These are phyloP conservation scores for Eupithecia pulchellata DNA, from an alignment of 2,888 invertebrate species.

Conservation along the genomic window DNA sequence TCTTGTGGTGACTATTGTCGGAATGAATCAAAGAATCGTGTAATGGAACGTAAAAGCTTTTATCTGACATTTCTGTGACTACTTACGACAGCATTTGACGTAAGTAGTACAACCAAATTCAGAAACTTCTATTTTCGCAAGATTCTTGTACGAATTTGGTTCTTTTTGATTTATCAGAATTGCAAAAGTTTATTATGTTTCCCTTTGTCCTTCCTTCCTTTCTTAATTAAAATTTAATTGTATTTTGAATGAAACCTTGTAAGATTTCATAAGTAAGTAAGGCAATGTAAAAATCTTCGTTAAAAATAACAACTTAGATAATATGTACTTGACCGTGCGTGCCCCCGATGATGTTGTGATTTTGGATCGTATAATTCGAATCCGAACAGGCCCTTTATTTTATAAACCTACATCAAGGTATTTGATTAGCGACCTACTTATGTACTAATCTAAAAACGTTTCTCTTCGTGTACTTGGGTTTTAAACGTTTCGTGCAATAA, in stretches of 20 bases:
- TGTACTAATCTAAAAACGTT: constrained; percentile 23
- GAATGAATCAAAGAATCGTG: neutral
- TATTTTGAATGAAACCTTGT: neutral
- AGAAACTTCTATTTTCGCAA: neutral
- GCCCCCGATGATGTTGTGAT: constrained; percentile 32
- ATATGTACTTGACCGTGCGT: neutral
- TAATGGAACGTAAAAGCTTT: neutral
- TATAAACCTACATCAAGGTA: constrained; percentile 24
- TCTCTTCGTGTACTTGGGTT: constrained; percentile 26
- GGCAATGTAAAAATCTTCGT: neutral
- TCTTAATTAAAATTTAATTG: neutral
- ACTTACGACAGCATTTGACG: neutral
- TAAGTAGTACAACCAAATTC: neutral
- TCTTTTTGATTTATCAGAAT: neutral
- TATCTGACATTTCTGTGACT: neutral
- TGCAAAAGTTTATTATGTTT: too few relatives aligned
- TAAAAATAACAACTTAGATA: neutral
- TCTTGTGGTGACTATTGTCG: neutral
- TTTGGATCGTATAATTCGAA: constrained; percentile 3
- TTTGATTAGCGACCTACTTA: too few relatives aligned
- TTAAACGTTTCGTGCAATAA: neutral
- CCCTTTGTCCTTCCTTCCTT: neutral
- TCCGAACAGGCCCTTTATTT: neutral
- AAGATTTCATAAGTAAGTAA: neutral
- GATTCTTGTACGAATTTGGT: neutral